Base-by-base conservation (phyloP, 2,113 vertebrate species). In the Ramphastos sulfuratus region DNA sequence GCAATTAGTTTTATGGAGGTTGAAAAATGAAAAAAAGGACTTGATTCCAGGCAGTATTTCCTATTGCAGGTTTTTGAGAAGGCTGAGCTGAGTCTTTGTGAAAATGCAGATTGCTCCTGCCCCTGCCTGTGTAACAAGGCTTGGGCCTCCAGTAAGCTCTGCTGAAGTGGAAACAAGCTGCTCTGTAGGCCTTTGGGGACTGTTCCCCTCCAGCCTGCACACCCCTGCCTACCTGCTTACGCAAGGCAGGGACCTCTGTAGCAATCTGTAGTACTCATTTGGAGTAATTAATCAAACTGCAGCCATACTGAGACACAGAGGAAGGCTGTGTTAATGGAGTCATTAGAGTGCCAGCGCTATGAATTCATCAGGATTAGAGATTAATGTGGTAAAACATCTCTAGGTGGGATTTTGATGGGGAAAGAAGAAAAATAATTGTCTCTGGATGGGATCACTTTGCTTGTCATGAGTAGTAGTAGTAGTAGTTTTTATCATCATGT, bases 301-400 rank as follows among this genome's bases (percentile, higher is more conserved):
- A 95, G 90, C 93, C 88, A 16, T 25, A 44, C 39, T 19, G 75
- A 90, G 93, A 18, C 69, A 14, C 89, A 21, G 88, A 93, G 87
- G 93, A 95, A 87, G 92, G 90, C 84, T 94, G 59, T 27, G 87
- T 56, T 97, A 96, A 97, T 97, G 96, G 92, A 96, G 70, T 91
- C 97, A 96, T 96, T 96, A 96, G 93, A 72, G 44, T 56, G 55
- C 72, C 67, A 73, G 86, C 20, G 3, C 82, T 85, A 76, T 63
- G 89, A 92, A 93, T 92, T 89, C 82, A 77, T 95, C 92, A 64
- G 82, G 66, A 61, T 64, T 71, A 31, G 87, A 95, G 87, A 96
- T 23, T 81, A 91, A 79, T 42, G 64, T 61, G 74, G 63, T 61
- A 16, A 55, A 92, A 77, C 24, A 1, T 89, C 94, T 90, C 82